Evolutionary conservation across 1,140 invertebrate species (phyloP).

Genomic region (Drosophila eugracilis): DNA sequence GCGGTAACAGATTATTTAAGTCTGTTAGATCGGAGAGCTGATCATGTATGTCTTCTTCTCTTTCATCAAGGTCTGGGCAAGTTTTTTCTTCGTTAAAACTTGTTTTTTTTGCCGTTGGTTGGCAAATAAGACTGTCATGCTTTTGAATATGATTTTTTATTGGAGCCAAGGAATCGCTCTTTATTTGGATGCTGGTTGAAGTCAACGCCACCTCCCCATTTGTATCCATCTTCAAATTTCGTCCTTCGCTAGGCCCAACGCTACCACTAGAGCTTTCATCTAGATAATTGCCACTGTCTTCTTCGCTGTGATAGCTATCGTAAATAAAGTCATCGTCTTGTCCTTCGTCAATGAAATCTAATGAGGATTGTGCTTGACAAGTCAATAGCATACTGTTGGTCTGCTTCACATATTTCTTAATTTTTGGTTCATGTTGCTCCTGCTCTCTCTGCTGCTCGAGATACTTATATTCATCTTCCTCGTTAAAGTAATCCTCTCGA

Average conservation of each 20-base stretch:
- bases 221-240: constrained; percentile 13
- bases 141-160: constrained; percentile 56
- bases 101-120: constrained; percentile 35
- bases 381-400: constrained; percentile 29
- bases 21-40: constrained; percentile 54
- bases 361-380: constrained; percentile 51
- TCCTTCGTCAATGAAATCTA: constrained; percentile 61
- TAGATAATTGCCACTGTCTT: constrained; percentile 81
- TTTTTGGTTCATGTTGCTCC: constrained; percentile 40
- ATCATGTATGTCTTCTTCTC: constrained; percentile 45
- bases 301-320: constrained; percentile 75
- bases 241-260: constrained; percentile 48
- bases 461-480: constrained; percentile 83
- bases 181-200: neutral
- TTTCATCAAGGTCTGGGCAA: constrained; percentile 3
- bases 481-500: constrained; percentile 84
- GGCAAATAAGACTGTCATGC: constrained; percentile 75
- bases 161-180: neutral
- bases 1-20: constrained; percentile 25
- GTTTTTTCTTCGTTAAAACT: constrained; percentile 10
- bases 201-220: constrained; percentile 8
- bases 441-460: constrained; percentile 81
- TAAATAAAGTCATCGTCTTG: constrained; percentile 64
- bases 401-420: constrained; percentile 54
- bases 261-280: constrained; percentile 80